Evolutionary conservation across 2,888 invertebrate genomes (phyloP).

Genomic region (Carabus problematicus): DNA sequence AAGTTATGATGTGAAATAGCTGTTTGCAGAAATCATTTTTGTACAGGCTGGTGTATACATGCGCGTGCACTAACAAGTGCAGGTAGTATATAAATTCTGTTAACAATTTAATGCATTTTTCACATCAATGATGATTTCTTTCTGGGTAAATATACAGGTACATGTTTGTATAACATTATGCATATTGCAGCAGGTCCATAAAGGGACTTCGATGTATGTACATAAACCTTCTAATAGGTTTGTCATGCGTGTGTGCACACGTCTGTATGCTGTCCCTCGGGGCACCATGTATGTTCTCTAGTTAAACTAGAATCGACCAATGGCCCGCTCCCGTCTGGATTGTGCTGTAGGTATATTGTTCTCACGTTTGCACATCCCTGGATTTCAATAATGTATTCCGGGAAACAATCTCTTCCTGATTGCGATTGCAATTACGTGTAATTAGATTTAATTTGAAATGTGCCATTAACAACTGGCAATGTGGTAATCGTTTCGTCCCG

Average conservation of each 20-base stretch:
- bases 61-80: neutral
- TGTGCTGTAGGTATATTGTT: slow-evolving; percentile 8
- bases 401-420: slow-evolving; percentile 41
- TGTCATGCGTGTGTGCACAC: neutral
- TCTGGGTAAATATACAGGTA: too few species aligned
- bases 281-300: neutral
- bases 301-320: neutral
- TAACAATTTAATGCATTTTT: too few species aligned
- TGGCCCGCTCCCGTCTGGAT: neutral
- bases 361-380: slow-evolving; percentile 2
- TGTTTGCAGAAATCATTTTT: neutral
- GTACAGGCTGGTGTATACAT: neutral
- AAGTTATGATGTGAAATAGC: slow-evolving; percentile 7
- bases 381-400: slow-evolving; percentile 39
- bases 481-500: neutral
- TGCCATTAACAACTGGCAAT: slow-evolving; percentile 28
- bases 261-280: neutral
- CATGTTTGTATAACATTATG: too few species aligned
- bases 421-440: slow-evolving; percentile 40
- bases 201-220: too few species aligned
- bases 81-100: neutral
- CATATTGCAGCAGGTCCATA: too few species aligned
- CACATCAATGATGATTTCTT: too few species aligned
- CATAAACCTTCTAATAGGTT: neutral
- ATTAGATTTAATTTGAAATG: slow-evolving; percentile 42